phyloP scores from a whole-genome alignment of 1,140 invertebrate genomes.

The Pseudachorutes palmiensis region DNA sequence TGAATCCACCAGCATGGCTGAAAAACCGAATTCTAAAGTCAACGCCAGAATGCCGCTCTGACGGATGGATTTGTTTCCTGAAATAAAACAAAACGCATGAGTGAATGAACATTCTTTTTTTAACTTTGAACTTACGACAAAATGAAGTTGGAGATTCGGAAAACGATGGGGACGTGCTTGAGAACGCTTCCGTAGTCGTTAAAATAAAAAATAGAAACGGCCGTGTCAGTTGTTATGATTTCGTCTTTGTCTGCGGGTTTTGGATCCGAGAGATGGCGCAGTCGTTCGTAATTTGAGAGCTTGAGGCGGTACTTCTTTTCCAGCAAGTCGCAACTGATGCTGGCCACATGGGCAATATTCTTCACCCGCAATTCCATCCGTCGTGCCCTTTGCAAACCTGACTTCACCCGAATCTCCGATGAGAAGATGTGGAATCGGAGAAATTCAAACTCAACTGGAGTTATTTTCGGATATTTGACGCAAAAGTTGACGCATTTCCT shows the following conservation, averaged over 20 bases:
- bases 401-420: background rate
- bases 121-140: constrained; percentile 2
- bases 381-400: background rate
- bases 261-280: background rate
- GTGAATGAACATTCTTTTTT: no score
- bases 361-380: background rate
- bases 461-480: background rate
- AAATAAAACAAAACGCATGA: background rate
- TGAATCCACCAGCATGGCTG: no score
- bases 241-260: background rate
- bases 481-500: background rate
- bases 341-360: background rate
- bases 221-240: background rate
- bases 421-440: background rate
- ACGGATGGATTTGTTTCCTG: background rate
- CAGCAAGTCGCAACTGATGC: background rate
- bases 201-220: background rate
- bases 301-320: background rate
- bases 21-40: background rate
- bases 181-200: background rate
- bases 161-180: background rate
- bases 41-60: background rate
- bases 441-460: background rate
- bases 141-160: background rate
- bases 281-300: background rate